Evolutionary conservation across 2,113 vertebrate species (phyloP).

Genomic region (Hemichromis elongatus): DNA sequence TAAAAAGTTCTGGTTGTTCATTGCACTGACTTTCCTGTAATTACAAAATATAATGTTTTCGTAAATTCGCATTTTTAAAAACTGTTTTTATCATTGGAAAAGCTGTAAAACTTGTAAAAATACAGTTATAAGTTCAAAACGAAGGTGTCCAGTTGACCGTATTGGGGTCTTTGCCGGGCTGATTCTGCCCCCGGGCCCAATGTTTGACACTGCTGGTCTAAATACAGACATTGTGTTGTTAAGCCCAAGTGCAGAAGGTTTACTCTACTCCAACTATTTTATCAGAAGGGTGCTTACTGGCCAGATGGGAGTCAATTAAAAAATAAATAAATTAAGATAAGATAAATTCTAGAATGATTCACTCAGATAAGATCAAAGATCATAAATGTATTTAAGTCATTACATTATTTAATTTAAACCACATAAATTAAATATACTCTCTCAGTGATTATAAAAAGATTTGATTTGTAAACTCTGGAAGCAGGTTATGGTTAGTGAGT

Average conservation of each 20-base stretch:
- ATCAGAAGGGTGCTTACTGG: neutral
- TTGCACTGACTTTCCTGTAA: neutral
- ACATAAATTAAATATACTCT: neutral
- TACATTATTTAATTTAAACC: neutral
- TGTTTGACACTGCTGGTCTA: neutral
- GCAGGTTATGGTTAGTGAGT: neutral
- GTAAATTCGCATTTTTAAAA: neutral
- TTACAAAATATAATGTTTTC: neutral
- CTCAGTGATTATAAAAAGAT: neutral
- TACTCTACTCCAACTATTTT: neutral
- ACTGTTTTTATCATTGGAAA: neutral
- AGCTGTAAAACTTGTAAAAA: neutral
- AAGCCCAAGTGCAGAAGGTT: neutral
- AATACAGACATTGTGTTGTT: neutral
- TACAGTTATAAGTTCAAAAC: neutral
- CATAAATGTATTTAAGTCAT: neutral
- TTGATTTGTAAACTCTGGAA: neutral
- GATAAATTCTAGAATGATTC: neutral
- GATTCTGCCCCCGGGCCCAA: neutral
- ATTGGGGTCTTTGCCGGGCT: neutral
- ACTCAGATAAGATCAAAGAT: neutral
- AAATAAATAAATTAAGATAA: accelerated
- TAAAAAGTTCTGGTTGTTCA: neutral
- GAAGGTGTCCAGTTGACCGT: neutral
- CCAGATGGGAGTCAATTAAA: neutral